Evolutionary conservation across 2,888 invertebrate genomes (phyloP).

Genomic region (Aphodius granarius): DNA sequence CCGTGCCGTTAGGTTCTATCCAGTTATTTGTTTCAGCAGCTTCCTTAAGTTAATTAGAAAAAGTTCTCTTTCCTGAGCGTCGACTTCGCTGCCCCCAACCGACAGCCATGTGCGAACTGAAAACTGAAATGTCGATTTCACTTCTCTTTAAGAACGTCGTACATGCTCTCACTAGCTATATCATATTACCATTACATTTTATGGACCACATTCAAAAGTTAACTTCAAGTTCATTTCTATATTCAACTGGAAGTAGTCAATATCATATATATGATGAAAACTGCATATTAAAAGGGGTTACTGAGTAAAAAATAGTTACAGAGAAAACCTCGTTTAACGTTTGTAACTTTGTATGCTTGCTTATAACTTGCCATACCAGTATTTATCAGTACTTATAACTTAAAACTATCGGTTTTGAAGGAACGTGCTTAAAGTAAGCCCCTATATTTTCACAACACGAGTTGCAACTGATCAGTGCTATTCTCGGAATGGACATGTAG

Average conservation of each 20-base stretch:
- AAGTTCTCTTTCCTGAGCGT: not conserved
- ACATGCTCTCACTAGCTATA: not conserved
- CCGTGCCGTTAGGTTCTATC: slow-evolving; percentile 13
- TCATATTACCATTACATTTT: not conserved
- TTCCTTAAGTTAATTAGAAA: slow-evolving; percentile 24
- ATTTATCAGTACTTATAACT: too few relatives aligned
- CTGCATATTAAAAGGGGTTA: too few relatives aligned
- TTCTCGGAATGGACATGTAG: not conserved
- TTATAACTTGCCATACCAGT: too few relatives aligned
- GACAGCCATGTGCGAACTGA: not conserved
- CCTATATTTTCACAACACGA: too few relatives aligned
- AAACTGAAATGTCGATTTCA: not conserved
- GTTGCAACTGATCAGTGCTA: not conserved
- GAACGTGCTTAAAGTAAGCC: too few relatives aligned
- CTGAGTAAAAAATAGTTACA: too few relatives aligned
- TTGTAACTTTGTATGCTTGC: too few relatives aligned
- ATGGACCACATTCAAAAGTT: not conserved
- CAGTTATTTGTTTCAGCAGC: slow-evolving; percentile 23
- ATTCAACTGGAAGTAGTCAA: too few relatives aligned
- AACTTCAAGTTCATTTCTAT: not conserved
- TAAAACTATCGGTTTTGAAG: too few relatives aligned
- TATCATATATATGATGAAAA: too few relatives aligned
- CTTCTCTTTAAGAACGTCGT: not conserved
- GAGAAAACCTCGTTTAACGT: too few relatives aligned
- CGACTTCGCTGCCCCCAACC: too few relatives aligned